Base-by-base conservation (phyloP, 2,113 vertebrate genomes). In the Bostrychus sinensis region DNA sequence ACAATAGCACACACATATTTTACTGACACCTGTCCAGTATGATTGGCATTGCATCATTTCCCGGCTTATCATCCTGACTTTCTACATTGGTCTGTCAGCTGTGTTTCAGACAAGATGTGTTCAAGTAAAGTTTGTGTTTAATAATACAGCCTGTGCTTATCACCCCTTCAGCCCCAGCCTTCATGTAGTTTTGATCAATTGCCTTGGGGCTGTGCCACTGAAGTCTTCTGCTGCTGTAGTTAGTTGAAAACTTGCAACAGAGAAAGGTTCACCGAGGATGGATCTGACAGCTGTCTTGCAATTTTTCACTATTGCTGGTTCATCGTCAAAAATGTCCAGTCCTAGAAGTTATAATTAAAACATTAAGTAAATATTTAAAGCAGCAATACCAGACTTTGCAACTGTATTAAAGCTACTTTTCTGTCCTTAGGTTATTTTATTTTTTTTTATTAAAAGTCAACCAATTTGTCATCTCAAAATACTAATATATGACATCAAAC, bases 141-240 rank as follows among this genome's bases (percentile, higher is more conserved):
- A 85, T 91, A 89, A 89, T 87, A 81, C 70, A 86, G 83, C 76
- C 20, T 60, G 72, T 58, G 64, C 71, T 77, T 34, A 4, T 28
- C 16, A 23, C 25, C 25, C 14, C 48, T 51, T 14, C 30, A 46
- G 78, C 70, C 65, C 62, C 48, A n/a, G 25, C 66, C 75, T 79
- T 87, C 79, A 84, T 87, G 83, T 87, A 89, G 70, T 86, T 87
- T 89, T 89, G 85, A 87, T 86, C 83, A 85, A 64, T 75, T 73
- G 83, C 81, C 86, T 71, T 41, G 70, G 74, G 84, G 74, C 68
- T 62, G 16, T 36, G 67, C 61, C 72, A 58, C 67, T 68, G 61
- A 76, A 72, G 73, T 66, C 59, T 74, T 66, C 42, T 59, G 68
- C 63, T 68, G 62, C 53, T 32, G 62, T 72, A 60, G 75, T 81